phyloP scores from a whole-genome alignment of 1,140 invertebrate species.

The Drosophila pseudoobscura region DNA sequence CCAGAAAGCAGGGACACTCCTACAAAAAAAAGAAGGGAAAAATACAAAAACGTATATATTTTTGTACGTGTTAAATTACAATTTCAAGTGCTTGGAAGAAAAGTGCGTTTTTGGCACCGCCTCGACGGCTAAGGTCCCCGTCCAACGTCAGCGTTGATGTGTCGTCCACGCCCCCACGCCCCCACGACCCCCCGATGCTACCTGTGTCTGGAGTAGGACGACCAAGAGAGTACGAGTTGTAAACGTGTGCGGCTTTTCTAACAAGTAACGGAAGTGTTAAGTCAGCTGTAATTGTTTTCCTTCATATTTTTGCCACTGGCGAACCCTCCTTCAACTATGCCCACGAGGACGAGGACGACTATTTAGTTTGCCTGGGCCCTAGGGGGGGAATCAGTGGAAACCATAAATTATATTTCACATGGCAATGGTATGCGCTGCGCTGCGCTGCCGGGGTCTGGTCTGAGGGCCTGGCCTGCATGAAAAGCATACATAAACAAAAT shows the following conservation, averaged over 20 bases:
- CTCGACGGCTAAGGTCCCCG: neutral
- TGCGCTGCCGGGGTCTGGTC: too few relatives aligned
- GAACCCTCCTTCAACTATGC: constrained; percentile 1
- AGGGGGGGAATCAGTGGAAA: constrained; percentile 53
- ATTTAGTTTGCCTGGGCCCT: constrained; percentile 56
- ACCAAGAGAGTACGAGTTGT: constrained; percentile 17
- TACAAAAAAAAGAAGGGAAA: too few relatives aligned
- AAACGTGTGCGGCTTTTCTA: constrained; percentile 70
- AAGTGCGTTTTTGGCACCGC: constrained; percentile 38
- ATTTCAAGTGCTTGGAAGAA: constrained; percentile 61
- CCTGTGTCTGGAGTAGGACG: constrained; percentile 23
- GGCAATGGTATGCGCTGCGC: constrained; percentile 5
- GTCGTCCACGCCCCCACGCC: constrained; percentile 33
- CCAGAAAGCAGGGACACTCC: too few relatives aligned
- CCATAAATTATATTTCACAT: constrained; percentile 73
- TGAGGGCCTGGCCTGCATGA: constrained; percentile 33
- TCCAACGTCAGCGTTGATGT: neutral
- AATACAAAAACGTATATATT: constrained; percentile 14
- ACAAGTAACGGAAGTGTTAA: constrained; percentile 81
- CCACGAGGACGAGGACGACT: constrained; percentile 52
- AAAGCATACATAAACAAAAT: constrained; percentile 68
- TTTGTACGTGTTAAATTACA: constrained; percentile 76
- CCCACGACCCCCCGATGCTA: constrained; percentile 20
- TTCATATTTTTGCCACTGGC: constrained; percentile 63
- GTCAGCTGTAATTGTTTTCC: constrained; percentile 79